A percentile compares a stretch with the other conserved stretches of the same genome.
These are phyloP conservation scores for Noctuana brunneofusca DNA, from an alignment of 2,888 invertebrate genomes.

Conservation along the genomic window DNA sequence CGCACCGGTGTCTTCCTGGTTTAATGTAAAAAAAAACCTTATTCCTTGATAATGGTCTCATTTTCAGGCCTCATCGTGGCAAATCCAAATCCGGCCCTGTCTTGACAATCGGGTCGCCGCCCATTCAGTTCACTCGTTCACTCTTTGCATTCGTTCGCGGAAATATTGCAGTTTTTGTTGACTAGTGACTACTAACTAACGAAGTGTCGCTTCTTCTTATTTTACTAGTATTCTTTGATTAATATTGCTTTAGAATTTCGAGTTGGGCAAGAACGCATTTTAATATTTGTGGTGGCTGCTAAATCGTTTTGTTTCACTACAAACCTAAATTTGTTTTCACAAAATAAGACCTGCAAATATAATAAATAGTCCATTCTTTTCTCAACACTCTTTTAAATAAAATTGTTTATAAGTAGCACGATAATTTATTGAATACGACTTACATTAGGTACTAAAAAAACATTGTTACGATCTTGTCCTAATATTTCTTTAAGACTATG, in stretches of 20 bases:
- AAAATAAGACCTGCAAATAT: too few species aligned
- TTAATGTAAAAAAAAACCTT: too few species aligned
- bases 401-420: too few species aligned
- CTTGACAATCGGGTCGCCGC: conserved; percentile 20
- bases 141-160: conserved; percentile 15
- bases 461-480: too few species aligned
- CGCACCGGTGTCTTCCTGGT: too few species aligned
- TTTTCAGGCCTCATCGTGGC: not conserved
- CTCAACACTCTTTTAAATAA: too few species aligned
- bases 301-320: not conserved
- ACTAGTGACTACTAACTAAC: conserved; percentile 7
- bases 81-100: conserved; percentile 7
- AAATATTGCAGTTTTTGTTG: conserved; percentile 18
- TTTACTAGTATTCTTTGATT: not conserved
- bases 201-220: conserved; percentile 4
- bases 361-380: too few species aligned
- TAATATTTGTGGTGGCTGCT: not conserved
- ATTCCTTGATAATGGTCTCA: too few species aligned
- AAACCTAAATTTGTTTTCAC: too few species aligned
- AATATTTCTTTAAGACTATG: too few species aligned
- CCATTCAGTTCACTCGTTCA: conserved; percentile 19
- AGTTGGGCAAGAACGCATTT: not conserved
- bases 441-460: too few species aligned
- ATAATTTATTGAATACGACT: too few species aligned
- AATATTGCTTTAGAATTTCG: conserved; percentile 1